Conservation (phyloP, 2,797 vertebrate species). For the Astyanax mexicanus region DNA sequence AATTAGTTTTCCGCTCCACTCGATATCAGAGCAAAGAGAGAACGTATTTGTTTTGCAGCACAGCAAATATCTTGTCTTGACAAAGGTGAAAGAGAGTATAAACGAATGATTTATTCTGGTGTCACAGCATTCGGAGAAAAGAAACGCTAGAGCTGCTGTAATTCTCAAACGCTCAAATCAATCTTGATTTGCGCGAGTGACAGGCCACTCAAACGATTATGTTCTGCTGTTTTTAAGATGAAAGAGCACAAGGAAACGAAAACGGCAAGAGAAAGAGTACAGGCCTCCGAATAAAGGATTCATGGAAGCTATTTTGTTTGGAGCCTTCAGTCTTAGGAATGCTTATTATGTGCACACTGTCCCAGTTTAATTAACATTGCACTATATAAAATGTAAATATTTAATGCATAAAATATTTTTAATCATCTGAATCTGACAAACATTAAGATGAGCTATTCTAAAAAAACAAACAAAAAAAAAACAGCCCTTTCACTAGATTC, state of each 20-base stretch:
- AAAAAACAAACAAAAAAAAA: not conserved
- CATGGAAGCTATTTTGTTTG: not conserved
- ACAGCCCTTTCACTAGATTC: no score
- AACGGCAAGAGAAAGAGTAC: slow-evolving; percentile 4
- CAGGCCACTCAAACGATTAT: slow-evolving; percentile 23
- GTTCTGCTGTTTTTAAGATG: slow-evolving; percentile 22
- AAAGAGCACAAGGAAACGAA: slow-evolving; percentile 17
- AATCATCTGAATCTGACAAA: not conserved
- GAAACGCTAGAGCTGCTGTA: slow-evolving; percentile 27
- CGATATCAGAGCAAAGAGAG: slow-evolving; percentile 35
- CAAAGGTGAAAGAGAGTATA: slow-evolving; percentile 40
- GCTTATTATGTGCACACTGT: not conserved
- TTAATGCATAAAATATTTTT: not conserved
- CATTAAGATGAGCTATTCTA: not conserved
- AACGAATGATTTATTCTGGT: slow-evolving; percentile 55
- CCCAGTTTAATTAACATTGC: slow-evolving; percentile 4
- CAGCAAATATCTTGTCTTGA: slow-evolving; percentile 49
- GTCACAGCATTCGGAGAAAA: slow-evolving; percentile 31
- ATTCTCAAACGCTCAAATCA: slow-evolving; percentile 43
- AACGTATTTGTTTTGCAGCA: slow-evolving; percentile 44
- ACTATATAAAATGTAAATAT: not conserved
- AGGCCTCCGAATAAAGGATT: not conserved
- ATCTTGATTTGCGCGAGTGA: slow-evolving; percentile 47
- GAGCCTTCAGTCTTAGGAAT: not conserved
- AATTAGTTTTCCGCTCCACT: slow-evolving; percentile 52